phyloP scores from a whole-genome alignment of 2,888 invertebrate genomes.

The Ferdinandea cuprea region DNA sequence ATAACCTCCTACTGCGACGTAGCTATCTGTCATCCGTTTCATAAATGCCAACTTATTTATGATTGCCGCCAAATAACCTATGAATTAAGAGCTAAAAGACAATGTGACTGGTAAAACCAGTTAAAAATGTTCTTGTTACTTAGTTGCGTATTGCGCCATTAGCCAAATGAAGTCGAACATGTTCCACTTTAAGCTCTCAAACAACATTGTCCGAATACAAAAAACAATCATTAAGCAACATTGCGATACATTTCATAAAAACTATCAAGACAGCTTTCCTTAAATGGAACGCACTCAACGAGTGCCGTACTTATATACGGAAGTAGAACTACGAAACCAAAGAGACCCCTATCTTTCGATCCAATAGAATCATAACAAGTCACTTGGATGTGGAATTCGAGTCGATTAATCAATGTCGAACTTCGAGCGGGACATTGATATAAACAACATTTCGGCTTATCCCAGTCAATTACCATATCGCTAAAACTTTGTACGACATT shows the following conservation, averaged over 20 bases:
- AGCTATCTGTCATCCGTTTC: too few species aligned
- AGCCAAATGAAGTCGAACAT: too few species aligned
- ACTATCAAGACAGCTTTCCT: neutral
- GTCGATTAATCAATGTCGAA: constrained; percentile 54
- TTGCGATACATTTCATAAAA: neutral
- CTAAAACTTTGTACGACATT: constrained; percentile 36
- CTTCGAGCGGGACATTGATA: constrained; percentile 7
- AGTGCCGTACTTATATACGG: constrained; percentile 10
- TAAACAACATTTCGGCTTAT: constrained; percentile 29
- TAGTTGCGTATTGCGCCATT: too few species aligned
- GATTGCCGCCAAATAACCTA: too few species aligned
- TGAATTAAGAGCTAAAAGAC: too few species aligned
- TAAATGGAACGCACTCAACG: neutral
- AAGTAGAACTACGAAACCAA: constrained; percentile 28
- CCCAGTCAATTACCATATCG: constrained; percentile 23
- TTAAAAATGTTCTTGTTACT: too few species aligned
- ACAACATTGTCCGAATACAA: too few species aligned
- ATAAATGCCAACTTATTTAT: too few species aligned
- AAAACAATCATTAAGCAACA: too few species aligned
- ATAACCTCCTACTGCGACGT: too few species aligned
- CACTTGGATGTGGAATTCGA: constrained; percentile 15
- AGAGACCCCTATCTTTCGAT: neutral
- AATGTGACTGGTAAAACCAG: too few species aligned
- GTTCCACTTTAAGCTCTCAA: too few species aligned
- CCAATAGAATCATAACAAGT: constrained; percentile 23